Evolutionary conservation across 2,113 vertebrate genomes (phyloP).

Genomic region (Pseudois nayaur): DNA sequence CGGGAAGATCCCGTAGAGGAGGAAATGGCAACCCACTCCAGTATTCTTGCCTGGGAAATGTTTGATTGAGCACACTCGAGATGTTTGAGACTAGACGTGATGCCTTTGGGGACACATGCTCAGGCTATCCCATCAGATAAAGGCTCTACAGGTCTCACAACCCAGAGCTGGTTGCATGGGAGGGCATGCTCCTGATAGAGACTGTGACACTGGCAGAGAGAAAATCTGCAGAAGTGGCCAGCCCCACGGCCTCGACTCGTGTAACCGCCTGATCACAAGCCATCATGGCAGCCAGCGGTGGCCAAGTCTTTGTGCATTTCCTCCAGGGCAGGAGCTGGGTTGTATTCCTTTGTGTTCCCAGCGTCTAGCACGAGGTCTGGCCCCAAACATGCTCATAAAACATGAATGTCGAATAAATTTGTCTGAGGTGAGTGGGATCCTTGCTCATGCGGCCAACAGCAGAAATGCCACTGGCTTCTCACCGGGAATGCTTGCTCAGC

Average conservation of each 20-base stretch:
- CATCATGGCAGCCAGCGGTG: background rate
- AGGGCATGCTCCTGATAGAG: background rate
- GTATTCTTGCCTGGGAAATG: background rate
- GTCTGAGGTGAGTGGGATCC: background rate
- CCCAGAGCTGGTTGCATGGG: background rate
- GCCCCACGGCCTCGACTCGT: accelerated
- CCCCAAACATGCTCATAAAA: background rate
- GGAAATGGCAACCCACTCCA: background rate
- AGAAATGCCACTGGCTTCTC: background rate
- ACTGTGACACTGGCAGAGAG: background rate
- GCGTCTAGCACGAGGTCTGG: background rate
- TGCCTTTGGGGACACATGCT: background rate
- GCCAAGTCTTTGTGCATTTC: background rate
- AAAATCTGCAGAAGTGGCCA: background rate
- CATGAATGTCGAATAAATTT: background rate
- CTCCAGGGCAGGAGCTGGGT: background rate
- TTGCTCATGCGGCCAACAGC: background rate
- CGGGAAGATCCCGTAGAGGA: background rate
- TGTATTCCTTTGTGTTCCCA: background rate
- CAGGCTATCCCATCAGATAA: background rate
- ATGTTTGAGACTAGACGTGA: background rate
- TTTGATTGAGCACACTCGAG: background rate
- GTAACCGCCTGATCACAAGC: background rate
- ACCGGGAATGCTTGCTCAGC: accelerated
- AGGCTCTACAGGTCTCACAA: background rate